Evolutionary conservation across 2,888 invertebrate species (phyloP).

Genomic region (Eilema depressum): DNA sequence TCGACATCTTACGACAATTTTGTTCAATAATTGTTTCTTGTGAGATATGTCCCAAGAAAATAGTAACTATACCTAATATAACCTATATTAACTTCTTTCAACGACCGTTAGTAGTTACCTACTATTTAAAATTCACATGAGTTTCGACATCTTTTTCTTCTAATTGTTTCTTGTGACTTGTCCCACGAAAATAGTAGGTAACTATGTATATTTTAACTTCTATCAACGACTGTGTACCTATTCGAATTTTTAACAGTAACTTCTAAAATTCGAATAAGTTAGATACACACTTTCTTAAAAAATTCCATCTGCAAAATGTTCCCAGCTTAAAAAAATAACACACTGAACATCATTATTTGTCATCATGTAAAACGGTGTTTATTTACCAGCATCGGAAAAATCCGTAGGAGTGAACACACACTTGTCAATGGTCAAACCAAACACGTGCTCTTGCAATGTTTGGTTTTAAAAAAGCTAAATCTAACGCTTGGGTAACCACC

Average conservation of each 20-base stretch:
- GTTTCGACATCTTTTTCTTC: background rate
- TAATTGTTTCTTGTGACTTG: background rate
- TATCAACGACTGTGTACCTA: too few species aligned
- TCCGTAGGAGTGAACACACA: conserved; percentile 58
- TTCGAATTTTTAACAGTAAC: background rate
- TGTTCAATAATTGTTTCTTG: background rate
- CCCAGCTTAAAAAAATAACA: conserved; percentile 38
- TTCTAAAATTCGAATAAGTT: too few species aligned
- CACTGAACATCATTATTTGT: conserved; percentile 49
- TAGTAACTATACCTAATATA: background rate
- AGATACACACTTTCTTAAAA: conserved; percentile 6
- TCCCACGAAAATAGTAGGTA: background rate
- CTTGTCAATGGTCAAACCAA: conserved; percentile 51
- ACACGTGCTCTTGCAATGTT: conserved; percentile 60
- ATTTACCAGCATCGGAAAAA: conserved; percentile 54
- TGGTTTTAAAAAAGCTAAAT: conserved; percentile 58
- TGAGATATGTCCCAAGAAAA: background rate
- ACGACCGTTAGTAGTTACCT: too few species aligned
- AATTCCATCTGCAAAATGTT: background rate
- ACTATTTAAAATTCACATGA: too few species aligned
- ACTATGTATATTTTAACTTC: background rate
- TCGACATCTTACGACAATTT: background rate
- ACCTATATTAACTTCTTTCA: background rate
- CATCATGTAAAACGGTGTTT: conserved; percentile 55
- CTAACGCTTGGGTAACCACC: conserved; percentile 43